Base-by-base conservation (phyloP, 2,113 vertebrate genomes). In the Empidonax alnorum region DNA sequence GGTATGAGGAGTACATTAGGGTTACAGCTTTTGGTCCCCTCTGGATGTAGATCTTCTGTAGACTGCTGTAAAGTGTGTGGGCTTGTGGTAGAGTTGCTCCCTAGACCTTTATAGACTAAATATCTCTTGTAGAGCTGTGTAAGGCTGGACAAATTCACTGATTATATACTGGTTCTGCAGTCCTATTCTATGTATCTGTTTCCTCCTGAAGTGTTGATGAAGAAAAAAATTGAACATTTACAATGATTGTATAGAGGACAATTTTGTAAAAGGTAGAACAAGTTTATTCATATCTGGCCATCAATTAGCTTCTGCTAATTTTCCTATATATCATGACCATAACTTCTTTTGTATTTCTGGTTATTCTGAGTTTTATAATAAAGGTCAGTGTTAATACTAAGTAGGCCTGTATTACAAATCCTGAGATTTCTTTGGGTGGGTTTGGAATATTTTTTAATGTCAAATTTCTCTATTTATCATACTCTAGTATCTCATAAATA, bases 401-500 rank as follows among this genome's bases (percentile, higher is more conserved):
- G 76, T 73, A 97, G 39, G 47, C 68, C 92, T 75, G 61, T 50
- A 94, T 79, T 90, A 62, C 61, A 46, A 90, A 93, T 84, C 83
- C 78, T 75, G 76, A 84, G 59, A 42, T 91, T 92, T 90, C 69
- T 89, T 71, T 93, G 31, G 27, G 37, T 69, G n/a, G 5, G 10
- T 25, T 72, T 53, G 15, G 31, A 11, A 22, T 49, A 33, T 25
- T 25, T 87, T 67, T 84, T 79, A 87, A 87, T 78, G 67, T 75
- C 25, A 55, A 63, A 97, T 95, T 94, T 49, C 16, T 65, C 46
- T 82, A 89, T 94, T 98, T 97, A 96, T 94, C 84, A 94, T 95
- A 96, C 46, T 94, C 90, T 50, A 81, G 88, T 83, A 96, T 97
- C 95, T 97, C 88, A 88, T 96, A 97, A 97, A 97, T 96, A 97